Percentiles rank a stretch among this genome's conserved stretches.
These are phyloP conservation scores for Tichodroma muraria DNA, from an alignment of 2,113 vertebrate species.

Conservation along the genomic window DNA sequence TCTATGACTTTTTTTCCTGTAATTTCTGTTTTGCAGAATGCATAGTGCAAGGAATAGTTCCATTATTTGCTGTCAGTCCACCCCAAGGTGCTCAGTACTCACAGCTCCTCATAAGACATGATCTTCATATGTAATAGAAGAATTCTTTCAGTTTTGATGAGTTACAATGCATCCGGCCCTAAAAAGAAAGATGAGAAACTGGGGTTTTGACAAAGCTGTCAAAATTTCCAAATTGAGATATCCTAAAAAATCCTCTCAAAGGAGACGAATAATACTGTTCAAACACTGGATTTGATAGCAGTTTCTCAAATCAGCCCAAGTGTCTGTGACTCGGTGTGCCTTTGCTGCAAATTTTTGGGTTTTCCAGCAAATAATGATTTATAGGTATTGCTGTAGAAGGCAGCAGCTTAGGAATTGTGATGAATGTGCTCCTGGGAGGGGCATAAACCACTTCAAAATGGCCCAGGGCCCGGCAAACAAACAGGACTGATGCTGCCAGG, in stretches of 20 bases:
- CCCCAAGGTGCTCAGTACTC: not conserved
- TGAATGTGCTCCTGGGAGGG: not conserved
- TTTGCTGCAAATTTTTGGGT: not conserved
- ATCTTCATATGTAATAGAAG: not conserved
- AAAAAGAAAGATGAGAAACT: not conserved
- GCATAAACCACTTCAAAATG: not conserved
- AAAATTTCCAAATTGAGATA: not conserved
- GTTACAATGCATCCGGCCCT: not conserved
- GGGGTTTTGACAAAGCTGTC: not conserved
- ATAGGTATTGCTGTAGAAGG: not conserved
- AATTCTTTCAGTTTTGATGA: not conserved
- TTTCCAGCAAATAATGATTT: not conserved
- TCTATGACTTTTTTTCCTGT: not conserved
- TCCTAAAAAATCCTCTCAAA: not conserved
- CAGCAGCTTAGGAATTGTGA: not conserved
- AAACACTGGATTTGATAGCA: not conserved
- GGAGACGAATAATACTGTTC: not conserved
- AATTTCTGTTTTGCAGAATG: not conserved
- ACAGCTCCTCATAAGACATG: fast-evolving
- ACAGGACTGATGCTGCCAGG: not conserved
- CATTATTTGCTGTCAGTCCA: not conserved
- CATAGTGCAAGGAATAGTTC: not conserved
- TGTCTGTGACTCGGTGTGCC: not conserved
- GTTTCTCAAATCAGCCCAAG: not conserved
- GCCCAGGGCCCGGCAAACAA: not conserved